These are phyloP conservation scores for Phainopepla nitens DNA, from an alignment of 2,113 vertebrate species.

Conservation along the genomic window DNA sequence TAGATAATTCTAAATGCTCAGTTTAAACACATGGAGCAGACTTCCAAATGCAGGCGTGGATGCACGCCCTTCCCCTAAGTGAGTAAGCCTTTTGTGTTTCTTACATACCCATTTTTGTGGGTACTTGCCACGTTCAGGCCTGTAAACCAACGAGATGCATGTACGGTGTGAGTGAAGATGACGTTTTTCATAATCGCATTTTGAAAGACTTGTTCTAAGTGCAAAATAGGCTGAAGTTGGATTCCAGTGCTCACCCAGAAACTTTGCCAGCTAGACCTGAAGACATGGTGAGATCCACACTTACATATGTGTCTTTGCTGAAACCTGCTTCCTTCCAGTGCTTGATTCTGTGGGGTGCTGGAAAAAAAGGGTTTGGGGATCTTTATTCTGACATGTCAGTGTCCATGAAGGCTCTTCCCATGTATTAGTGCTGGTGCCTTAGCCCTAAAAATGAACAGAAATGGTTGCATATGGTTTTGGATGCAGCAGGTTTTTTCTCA, in stretches of 20 bases:
- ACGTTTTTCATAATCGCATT: background rate
- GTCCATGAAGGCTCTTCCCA: background rate
- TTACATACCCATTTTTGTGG: background rate
- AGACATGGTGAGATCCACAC: background rate
- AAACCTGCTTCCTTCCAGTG: background rate
- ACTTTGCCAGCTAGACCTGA: background rate
- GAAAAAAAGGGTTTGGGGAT: background rate
- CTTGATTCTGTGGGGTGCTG: background rate
- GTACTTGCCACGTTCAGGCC: background rate
- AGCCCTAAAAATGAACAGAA: background rate
- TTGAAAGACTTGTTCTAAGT: background rate
- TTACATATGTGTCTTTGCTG: background rate
- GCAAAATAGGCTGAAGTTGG: background rate
- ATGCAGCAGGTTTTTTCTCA: background rate
- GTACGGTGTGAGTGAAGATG: background rate
- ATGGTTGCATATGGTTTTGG: background rate
- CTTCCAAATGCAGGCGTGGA: background rate
- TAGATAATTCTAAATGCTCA: background rate
- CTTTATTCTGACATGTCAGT: background rate
- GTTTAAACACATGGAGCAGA: background rate
- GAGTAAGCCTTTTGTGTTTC: background rate
- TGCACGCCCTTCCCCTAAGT: background rate
- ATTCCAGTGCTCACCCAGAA: background rate
- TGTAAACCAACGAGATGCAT: background rate
- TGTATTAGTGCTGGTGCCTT: constrained; percentile 12